Evolutionary conservation across 2,113 vertebrate species (phyloP).

Genomic region (Cyanocitta stelleri): DNA sequence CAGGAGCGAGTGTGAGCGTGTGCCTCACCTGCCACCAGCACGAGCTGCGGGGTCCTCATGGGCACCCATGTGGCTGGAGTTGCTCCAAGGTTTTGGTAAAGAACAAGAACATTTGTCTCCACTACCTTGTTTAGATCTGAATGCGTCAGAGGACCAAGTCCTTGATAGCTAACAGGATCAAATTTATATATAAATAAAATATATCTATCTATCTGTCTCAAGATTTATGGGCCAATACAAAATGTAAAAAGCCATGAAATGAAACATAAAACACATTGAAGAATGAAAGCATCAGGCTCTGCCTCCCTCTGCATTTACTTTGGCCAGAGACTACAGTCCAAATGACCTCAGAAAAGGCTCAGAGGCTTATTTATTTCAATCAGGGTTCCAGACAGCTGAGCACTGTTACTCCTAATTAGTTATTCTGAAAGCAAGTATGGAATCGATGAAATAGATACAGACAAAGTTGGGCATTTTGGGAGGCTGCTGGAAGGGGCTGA

Average conservation of each 20-base stretch:
- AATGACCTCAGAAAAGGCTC: background rate
- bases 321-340: background rate
- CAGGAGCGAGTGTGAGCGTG: background rate
- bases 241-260: background rate
- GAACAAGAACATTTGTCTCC: background rate
- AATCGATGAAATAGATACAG: background rate
- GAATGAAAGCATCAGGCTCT: background rate
- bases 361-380: background rate
- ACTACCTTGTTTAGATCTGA: background rate
- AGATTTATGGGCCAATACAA: background rate
- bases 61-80: background rate
- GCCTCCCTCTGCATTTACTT: background rate
- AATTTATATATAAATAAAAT: background rate
- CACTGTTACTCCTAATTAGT: background rate
- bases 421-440: background rate
- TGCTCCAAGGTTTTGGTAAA: background rate
- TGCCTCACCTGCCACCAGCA: background rate
- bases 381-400: background rate
- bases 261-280: background rate
- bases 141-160: background rate
- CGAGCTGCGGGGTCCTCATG: accelerated
- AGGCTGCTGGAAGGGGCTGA: background rate
- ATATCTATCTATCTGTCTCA: background rate
- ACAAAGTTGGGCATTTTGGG: background rate
- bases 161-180: background rate